These are phyloP conservation scores for Diphyllodes magnificus DNA, from an alignment of 2,113 vertebrate species.

Conservation along the genomic window DNA sequence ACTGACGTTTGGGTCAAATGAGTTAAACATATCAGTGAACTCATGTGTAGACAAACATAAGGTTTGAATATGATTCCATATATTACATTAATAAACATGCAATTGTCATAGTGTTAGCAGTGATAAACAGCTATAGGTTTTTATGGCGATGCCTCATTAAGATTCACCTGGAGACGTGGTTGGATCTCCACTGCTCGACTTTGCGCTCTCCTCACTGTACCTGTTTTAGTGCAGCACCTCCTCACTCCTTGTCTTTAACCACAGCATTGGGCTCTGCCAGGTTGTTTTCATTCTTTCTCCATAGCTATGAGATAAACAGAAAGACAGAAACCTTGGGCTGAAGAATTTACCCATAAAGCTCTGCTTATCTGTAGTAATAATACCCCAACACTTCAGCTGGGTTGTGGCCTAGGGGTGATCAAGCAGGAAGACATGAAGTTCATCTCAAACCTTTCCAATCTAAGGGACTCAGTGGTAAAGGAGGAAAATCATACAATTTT, in stretches of 20 bases:
- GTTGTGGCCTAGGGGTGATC: background rate
- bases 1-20: background rate
- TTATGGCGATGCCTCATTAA: background rate
- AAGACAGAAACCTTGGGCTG: background rate
- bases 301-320: background rate
- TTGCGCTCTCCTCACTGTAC: background rate
- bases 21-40: background rate
- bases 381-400: background rate
- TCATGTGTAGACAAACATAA: background rate
- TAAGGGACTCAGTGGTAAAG: background rate
- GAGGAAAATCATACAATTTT: background rate
- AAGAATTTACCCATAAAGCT: background rate
- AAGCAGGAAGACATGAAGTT: background rate
- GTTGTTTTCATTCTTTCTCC: background rate
- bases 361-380: background rate
- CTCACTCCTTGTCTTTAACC: background rate
- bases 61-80: background rate
- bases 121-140: background rate
- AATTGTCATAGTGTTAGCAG: background rate
- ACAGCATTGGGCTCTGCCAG: background rate
- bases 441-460: accelerated
- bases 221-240: background rate
- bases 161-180: background rate
- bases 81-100: background rate
- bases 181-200: background rate